A percentile compares a stretch with the other conserved stretches of the same genome.
Conservation (phyloP, 2,113 vertebrate species). For the Carlito syrichta region DNA sequence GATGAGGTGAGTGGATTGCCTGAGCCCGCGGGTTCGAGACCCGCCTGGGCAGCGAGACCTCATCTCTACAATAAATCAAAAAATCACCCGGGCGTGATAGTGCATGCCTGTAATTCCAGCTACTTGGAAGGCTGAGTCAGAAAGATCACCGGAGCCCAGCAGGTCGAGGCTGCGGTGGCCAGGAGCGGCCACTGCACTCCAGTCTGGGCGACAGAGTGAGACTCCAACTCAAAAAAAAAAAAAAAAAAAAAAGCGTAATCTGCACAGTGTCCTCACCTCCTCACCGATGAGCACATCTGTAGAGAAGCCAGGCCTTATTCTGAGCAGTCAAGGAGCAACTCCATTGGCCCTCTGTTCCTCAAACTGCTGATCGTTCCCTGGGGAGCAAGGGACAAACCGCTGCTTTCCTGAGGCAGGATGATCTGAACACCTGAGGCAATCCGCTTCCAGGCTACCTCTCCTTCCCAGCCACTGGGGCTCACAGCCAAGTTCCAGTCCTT, state of each 20-base stretch:
- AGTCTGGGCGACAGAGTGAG: too few species aligned
- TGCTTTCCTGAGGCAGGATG: not conserved
- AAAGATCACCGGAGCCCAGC: too few species aligned
- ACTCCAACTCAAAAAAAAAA: too few species aligned
- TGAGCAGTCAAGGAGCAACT: not conserved
- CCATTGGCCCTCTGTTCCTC: not conserved
- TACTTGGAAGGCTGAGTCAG: too few species aligned
- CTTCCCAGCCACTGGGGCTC: not conserved
- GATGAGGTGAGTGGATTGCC: too few species aligned
- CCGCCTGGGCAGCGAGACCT: too few species aligned
- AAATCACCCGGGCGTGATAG: too few species aligned
- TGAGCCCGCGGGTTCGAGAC: too few species aligned
- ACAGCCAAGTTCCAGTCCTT: not conserved
- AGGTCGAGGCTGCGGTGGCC: too few species aligned
- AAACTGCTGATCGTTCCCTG: not conserved
- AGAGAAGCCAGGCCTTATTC: not conserved
- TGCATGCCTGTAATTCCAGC: too few species aligned
- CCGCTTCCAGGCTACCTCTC: not conserved
- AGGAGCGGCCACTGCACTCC: too few species aligned
- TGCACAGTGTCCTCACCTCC: not conserved
- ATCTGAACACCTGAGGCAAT: not conserved
- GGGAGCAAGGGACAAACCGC: not conserved
- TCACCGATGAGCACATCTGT: not conserved
- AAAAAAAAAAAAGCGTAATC: rapidly evolving
- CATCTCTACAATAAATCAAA: too few species aligned